Evolutionary conservation across 1,140 invertebrate genomes (phyloP).

Genomic region (Cryptotermes secundus): DNA sequence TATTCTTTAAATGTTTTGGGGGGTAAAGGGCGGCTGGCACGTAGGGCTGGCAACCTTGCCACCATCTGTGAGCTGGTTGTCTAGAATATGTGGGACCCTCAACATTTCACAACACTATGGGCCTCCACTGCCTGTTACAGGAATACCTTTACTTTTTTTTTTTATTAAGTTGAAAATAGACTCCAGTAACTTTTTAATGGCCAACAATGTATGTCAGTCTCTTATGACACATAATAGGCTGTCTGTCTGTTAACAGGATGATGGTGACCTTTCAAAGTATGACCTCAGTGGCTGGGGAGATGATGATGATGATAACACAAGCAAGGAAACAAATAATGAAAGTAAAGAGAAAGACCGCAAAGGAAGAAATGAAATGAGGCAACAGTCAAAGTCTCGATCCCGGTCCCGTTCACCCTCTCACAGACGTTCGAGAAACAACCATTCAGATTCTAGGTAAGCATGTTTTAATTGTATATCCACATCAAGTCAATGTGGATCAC

Average conservation of each 20-base stretch:
- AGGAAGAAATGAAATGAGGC: constrained; percentile 21
- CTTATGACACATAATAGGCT: too few species aligned
- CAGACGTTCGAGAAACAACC: constrained; percentile 24
- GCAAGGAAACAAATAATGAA: background rate
- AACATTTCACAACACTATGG: too few species aligned
- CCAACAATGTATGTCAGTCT: too few species aligned
- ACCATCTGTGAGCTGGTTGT: too few species aligned
- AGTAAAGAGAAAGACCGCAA: constrained; percentile 19
- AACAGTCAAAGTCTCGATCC: constrained; percentile 27
- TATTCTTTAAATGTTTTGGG: too few species aligned
- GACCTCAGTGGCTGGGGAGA: constrained; percentile 73
- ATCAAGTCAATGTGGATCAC: background rate
- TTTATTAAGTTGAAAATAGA: too few species aligned
- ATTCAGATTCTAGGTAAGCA: constrained; percentile 7
- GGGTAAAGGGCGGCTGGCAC: too few species aligned
- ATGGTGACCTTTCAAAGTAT: constrained; percentile 79
- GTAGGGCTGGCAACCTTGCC: too few species aligned
- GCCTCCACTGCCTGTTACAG: too few species aligned
- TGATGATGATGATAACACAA: constrained; percentile 41
- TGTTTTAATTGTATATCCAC: background rate
- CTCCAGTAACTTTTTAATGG: too few species aligned
- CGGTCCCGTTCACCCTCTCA: constrained; percentile 17
- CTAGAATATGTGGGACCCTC: too few species aligned
- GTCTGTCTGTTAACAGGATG: constrained; percentile 42
- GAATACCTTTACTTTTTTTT: too few species aligned